Evolutionary conservation across 2,113 vertebrate species (phyloP).

Genomic region (Ciconia stormi): DNA sequence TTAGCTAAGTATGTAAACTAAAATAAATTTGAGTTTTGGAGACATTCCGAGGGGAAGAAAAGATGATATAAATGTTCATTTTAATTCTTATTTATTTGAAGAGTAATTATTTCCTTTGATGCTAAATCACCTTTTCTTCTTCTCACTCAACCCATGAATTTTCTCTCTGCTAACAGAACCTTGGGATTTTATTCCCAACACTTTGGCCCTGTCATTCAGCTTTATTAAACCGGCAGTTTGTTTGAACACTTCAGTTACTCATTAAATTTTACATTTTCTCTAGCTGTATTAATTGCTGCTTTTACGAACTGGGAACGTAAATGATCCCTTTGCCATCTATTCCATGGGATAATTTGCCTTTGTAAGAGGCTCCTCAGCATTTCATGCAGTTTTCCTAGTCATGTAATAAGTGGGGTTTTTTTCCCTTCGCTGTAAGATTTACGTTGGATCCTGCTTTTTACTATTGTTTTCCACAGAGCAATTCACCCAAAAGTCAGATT

Average conservation of each 20-base stretch:
- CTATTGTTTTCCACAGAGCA: background rate
- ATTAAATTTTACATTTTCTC: slow-evolving; percentile 47
- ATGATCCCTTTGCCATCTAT: slow-evolving; percentile 17
- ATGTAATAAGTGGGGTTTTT: background rate
- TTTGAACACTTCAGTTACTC: slow-evolving; percentile 41
- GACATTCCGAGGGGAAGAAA: background rate
- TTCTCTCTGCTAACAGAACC: background rate
- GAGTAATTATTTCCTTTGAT: slow-evolving; percentile 46
- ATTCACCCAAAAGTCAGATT: background rate
- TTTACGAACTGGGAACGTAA: slow-evolving; percentile 19
- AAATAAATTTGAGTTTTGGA: slow-evolving; percentile 35
- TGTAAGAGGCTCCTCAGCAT: background rate
- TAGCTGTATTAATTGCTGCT: slow-evolving; percentile 26
- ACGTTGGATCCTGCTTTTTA: background rate
- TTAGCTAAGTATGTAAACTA: slow-evolving; percentile 42
- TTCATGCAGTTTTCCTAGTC: background rate
- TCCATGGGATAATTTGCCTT: background rate
- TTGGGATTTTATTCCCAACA: slow-evolving; percentile 13
- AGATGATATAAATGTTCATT: slow-evolving; percentile 17
- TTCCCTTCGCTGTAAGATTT: background rate
- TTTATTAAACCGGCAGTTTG: slow-evolving; percentile 29
- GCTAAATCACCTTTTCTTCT: slow-evolving; percentile 34
- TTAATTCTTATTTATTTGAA: slow-evolving; percentile 27
- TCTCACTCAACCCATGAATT: background rate
- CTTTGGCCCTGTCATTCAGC: slow-evolving; percentile 5